Percentiles rank a stretch among this genome's conserved stretches.
phyloP scores from a whole-genome alignment of 1,140 invertebrate species.

The Brachystomella parvula region DNA sequence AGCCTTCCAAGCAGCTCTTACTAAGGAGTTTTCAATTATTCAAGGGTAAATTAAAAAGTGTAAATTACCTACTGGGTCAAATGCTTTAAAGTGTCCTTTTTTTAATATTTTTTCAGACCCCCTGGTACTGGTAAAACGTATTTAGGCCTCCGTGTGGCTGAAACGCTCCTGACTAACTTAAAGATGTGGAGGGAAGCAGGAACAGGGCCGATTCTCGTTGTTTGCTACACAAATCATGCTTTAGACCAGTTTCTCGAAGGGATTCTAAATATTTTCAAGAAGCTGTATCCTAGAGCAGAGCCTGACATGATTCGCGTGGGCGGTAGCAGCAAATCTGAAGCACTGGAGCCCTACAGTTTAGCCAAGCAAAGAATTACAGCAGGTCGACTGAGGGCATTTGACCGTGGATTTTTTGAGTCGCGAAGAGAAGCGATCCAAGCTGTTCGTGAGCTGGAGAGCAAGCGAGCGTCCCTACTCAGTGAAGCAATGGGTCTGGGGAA shows the following conservation, averaged over 20 bases:
- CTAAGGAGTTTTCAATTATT: constrained; percentile 58
- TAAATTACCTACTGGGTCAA: too few relatives aligned
- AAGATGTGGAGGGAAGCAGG: constrained; percentile 25
- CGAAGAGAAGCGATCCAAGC: constrained; percentile 5
- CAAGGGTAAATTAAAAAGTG: constrained; percentile 48
- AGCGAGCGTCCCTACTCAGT: constrained; percentile 9
- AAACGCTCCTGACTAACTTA: constrained; percentile 32
- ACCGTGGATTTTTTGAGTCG: background rate
- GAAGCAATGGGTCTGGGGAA: constrained; percentile 18
- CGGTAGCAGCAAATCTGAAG: constrained; percentile 27
- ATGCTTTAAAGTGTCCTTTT: too few relatives aligned
- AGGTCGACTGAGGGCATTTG: background rate
- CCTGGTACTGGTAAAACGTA: too few relatives aligned
- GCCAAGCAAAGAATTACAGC: background rate
- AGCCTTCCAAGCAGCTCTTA: constrained; percentile 53
- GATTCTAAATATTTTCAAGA: constrained; percentile 44
- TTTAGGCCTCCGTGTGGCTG: constrained; percentile 42
- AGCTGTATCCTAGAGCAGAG: background rate
- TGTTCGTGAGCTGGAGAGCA: constrained; percentile 3
- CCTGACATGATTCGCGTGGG: constrained; percentile 25
- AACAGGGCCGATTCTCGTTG: constrained; percentile 58
- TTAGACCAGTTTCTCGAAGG: constrained; percentile 79
- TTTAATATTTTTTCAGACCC: constrained; percentile 58
- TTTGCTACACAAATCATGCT: constrained; percentile 81
- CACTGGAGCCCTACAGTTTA: constrained; percentile 21